Conservation (phyloP, 2,113 vertebrate genomes). For the Phoxinus phoxinus region DNA sequence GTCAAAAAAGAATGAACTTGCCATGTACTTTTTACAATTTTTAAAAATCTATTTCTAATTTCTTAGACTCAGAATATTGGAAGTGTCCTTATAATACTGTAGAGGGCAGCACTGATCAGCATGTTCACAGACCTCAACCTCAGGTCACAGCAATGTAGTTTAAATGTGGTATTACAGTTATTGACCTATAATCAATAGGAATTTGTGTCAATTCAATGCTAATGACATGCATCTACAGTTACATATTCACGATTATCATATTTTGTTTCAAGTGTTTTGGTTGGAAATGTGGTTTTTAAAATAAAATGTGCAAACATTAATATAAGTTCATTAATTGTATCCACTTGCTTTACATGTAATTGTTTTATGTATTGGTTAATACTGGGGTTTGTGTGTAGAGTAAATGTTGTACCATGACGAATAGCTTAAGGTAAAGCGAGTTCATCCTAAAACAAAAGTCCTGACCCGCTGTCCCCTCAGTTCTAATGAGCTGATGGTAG, state of each 20-base stretch:
- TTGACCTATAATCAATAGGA: background rate
- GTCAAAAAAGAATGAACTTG: background rate
- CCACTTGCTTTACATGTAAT: background rate
- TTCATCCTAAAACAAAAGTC: background rate
- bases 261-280: background rate
- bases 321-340: background rate
- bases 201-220: conserved; percentile 15
- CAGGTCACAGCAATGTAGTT: background rate
- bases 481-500: conserved; percentile 8
- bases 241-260: background rate
- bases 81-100: background rate
- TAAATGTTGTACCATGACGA: background rate
- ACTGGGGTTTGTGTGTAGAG: background rate
- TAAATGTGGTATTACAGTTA: background rate
- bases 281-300: background rate
- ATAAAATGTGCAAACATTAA: background rate
- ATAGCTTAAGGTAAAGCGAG: background rate
- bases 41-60: background rate
- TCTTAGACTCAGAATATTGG: background rate
- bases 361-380: background rate
- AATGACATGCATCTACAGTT: background rate
- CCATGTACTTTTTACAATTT: background rate
- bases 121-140: background rate
- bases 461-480: background rate
- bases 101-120: conserved; percentile 30